Evolutionary conservation across 2,888 invertebrate genomes (phyloP).

Genomic region (Lasioglossum villosulum): DNA sequence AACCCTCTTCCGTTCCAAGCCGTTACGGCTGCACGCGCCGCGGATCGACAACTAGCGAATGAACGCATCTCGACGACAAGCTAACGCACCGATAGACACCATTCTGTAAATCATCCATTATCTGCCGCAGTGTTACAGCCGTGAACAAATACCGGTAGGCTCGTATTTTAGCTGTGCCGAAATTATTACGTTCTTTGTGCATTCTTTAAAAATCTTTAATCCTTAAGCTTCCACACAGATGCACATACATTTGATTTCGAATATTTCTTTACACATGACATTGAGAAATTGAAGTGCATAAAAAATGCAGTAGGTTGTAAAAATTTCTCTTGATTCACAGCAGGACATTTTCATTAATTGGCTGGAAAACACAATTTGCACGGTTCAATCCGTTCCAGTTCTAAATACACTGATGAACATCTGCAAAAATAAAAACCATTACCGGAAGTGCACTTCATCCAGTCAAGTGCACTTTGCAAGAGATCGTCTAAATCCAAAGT

Average conservation of each 20-base stretch:
- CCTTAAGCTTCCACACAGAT: too few species aligned
- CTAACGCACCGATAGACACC: neutral
- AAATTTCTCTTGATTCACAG: neutral
- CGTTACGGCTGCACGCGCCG: constrained; percentile 5
- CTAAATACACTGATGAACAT: neutral
- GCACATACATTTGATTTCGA: too few species aligned
- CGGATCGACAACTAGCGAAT: constrained; percentile 7
- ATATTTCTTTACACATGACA: neutral
- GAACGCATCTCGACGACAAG: neutral
- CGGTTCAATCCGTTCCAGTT: neutral
- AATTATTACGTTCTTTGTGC: neutral
- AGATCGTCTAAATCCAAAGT: neutral
- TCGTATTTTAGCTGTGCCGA: neutral
- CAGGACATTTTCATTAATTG: neutral
- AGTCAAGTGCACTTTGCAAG: neutral
- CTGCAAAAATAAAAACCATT: neutral
- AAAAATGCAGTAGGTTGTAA: too few species aligned
- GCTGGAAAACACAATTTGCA: neutral
- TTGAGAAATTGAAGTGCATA: too few species aligned
- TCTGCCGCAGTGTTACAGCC: neutral
- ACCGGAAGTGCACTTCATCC: neutral
- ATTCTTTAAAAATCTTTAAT: too few species aligned
- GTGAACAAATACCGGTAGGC: neutral
- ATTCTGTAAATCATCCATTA: neutral
- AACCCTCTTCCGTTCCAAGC: constrained; percentile 19